Percentiles rank a stretch among this genome's conserved stretches.
phyloP scores from a whole-genome alignment of 2,113 vertebrate genomes.

The Aleadryas rufinucha region DNA sequence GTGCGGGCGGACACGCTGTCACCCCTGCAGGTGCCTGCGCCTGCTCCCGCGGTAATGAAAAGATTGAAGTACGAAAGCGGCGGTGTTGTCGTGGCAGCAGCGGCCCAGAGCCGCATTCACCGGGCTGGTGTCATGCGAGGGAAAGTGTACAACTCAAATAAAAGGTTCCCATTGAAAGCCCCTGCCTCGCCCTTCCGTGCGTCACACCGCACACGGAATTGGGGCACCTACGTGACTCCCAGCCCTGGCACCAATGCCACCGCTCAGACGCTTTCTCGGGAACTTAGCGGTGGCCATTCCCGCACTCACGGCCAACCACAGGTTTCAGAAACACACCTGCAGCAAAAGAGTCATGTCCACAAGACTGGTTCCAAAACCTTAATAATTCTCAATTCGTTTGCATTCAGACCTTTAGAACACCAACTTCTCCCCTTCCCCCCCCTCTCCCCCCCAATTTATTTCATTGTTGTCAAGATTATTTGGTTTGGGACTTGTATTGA shows the following conservation, averaged over 20 bases:
- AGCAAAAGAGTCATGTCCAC: too few relatives aligned
- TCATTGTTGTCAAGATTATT: not conserved
- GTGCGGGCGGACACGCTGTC: too few relatives aligned
- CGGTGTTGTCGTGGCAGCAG: too few relatives aligned
- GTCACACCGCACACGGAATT: accelerated
- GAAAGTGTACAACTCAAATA: accelerated
- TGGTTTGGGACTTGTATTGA: not conserved
- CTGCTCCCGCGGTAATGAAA: too few relatives aligned
- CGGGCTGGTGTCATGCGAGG: too few relatives aligned
- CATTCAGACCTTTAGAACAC: not conserved
- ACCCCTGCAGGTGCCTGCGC: too few relatives aligned
- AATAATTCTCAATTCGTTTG: not conserved
- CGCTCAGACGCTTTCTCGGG: not conserved
- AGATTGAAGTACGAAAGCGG: too few relatives aligned
- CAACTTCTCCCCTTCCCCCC: accelerated
- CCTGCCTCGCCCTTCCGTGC: not conserved
- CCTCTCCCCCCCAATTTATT: accelerated
- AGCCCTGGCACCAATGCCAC: accelerated
- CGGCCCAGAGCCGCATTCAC: too few relatives aligned
- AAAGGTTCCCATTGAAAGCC: too few relatives aligned
- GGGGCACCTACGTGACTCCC: not conserved
- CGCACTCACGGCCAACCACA: accelerated
- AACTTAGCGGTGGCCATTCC: accelerated
- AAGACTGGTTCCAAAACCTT: too few relatives aligned
- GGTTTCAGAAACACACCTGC: not conserved